Base-by-base conservation (phyloP, 2,113 vertebrate species). In the Apeltes quadracus region DNA sequence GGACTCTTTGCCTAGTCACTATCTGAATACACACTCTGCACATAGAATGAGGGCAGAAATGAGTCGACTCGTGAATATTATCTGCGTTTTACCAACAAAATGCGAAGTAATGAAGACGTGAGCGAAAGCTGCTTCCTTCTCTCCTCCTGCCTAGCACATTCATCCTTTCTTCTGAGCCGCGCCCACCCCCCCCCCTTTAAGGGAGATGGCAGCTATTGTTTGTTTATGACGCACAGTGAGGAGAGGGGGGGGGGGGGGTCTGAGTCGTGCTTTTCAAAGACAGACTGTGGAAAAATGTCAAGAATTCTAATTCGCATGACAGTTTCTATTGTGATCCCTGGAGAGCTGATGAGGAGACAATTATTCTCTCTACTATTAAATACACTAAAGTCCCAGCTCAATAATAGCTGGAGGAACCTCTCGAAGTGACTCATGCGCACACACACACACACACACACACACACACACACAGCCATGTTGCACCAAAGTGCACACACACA, bases 341-440 rank as follows among this genome's bases (percentile, higher is more conserved):
- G 83, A 82, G 88, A 88, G 75, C 78, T 79, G 84, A 88, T 82
- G 76, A 86, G 65, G 81, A 87, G 83, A 87, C 75, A 85, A 81
- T 88, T 81, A 89, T 83, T 87, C 72, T 55, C 62, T 84, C 72
- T 76, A 53, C 69, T 71, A 74, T 82, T 87, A 87, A 89, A 88
- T 64, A 84, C 73, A 18, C 14, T 29, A 29, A 64, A 90, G 78
- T 81, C 77, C 71, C 81, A 41, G 79, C 61, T 84, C 68, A 69
- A 84, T 85, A 84, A 82, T 76, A 82, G 82, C 78, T 76, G 76
- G 66, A 81, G 77, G 81, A 86, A 70, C 72, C 78, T 87, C 86
- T 84, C 82, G 72, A 69, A 81, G 78, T 88, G 87, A 89, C 76
- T 84, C 78, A 89, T 81, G 0, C 62, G 0, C 68, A 48, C 59